Percentiles rank a stretch among this genome's conserved stretches.
These are phyloP conservation scores for Corythornis vintsioides DNA, from an alignment of 2,113 vertebrate species.

Conservation along the genomic window DNA sequence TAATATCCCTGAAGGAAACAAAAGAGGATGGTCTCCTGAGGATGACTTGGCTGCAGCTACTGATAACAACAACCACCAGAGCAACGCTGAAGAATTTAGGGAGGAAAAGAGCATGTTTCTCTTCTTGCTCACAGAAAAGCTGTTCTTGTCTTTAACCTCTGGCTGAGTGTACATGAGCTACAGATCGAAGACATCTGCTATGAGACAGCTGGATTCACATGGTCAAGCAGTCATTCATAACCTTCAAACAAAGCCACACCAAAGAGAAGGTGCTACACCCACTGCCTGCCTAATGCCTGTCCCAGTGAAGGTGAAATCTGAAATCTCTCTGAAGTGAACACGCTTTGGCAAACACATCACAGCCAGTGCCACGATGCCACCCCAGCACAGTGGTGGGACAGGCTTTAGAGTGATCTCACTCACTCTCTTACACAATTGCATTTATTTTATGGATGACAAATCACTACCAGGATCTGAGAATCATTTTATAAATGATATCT, in stretches of 20 bases:
- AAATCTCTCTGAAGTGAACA: neutral
- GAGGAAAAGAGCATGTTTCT: neutral
- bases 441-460: neutral
- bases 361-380: accelerated
- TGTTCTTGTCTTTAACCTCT: neutral
- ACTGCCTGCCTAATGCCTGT: neutral
- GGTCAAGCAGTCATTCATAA: accelerated
- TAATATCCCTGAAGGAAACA: neutral
- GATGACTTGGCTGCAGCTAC: neutral
- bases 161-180: neutral
- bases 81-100: neutral
- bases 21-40: neutral
- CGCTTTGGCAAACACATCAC: neutral
- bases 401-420: neutral
- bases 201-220: neutral
- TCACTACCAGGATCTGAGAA: neutral
- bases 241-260: neutral
- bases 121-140: neutral
- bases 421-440: neutral
- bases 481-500: neutral
- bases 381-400: neutral
- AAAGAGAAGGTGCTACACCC: neutral
- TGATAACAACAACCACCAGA: neutral
- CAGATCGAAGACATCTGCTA: neutral
- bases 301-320: neutral